Evolutionary conservation across 1,140 invertebrate species (phyloP), one percentile per base, ranked within the genome.

Genomic region (Dysdera silvatica): DNA sequence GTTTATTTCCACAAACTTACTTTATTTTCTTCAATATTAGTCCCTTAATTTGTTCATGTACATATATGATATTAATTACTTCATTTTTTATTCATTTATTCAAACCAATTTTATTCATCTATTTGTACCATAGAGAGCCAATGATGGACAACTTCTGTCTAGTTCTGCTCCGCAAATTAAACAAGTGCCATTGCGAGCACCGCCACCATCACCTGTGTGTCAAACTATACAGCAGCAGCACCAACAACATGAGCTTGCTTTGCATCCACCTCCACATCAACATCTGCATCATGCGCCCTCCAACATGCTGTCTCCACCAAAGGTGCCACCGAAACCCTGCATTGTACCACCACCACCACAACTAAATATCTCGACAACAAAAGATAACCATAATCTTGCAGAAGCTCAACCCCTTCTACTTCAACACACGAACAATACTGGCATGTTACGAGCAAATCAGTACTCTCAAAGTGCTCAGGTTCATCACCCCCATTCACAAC

Each of bases 121-220:
- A 4, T 4, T 35, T 58, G 33, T 58, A n/a, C 48, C 52, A 37
- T 28, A 61, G 53, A 41, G 26, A 16, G 18, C 48, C 3, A 20
- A 52, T n/a, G 58, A 61, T 31, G n/a, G 24, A 20, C 8, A n/a
- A 31, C 35, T 43, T 20, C 8, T 43, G n/a, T 14, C 28, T 23
- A 14, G 48, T 16, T 20, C 48, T 18, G 40, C 53, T 12, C 24
- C 48, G 7, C 26, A 61, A 2, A 28, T 53, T n/a, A 61, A 61
- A 28, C 8, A 49, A 7, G 12, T 28, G 16, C 47, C 41, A 2
- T 33, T 62, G n/a, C 49, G 23, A 18, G 52, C 60, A n/a, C 60
- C 60, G 14, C 60, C 60, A 8, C 60, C 60, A 24, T 55, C 60
- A 7, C 60, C 60, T 31, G 52, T 49, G 0, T 62, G 60, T 18